Conservation (phyloP, 2,113 vertebrate species). For the Ariopsis seemanni region DNA sequence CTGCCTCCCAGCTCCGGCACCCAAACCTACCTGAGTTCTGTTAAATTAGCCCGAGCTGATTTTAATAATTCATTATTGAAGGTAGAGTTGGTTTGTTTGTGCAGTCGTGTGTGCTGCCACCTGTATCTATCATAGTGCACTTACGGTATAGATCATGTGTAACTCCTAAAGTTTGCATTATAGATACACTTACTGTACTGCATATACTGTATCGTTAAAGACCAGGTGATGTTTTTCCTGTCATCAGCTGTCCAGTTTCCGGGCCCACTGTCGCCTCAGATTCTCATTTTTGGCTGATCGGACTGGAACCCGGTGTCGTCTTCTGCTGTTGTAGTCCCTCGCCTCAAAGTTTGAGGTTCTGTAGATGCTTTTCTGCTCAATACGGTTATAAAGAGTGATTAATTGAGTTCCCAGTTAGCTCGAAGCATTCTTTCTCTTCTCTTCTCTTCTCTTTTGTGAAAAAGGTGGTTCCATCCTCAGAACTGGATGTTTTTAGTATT, state of each 20-base stretch:
- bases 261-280: too few relatives aligned
- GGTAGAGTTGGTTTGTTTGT: constrained; percentile 34
- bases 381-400: background rate
- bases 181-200: background rate
- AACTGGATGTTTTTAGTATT: too few relatives aligned
- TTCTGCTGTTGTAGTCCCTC: background rate
- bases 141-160: background rate
- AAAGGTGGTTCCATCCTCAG: too few relatives aligned
- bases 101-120: background rate
- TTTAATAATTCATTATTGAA: constrained; percentile 55
- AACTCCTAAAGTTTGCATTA: background rate
- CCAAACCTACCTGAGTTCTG: constrained; percentile 18
- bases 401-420: background rate
- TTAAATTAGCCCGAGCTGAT: constrained; percentile 43
- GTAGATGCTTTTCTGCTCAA: background rate
- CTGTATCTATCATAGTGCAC: background rate
- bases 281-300: too few relatives aligned
- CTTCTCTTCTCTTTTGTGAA: background rate
- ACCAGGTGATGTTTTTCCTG: background rate
- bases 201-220: background rate
- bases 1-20: constrained; percentile 40
- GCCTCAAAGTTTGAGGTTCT: background rate
- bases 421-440: background rate
- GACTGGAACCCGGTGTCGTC: background rate
- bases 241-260: background rate